A percentile compares a stretch with the other conserved stretches of the same genome.
Conservation (phyloP, 1,140 invertebrate genomes). For the Drosophila subobscura region DNA sequence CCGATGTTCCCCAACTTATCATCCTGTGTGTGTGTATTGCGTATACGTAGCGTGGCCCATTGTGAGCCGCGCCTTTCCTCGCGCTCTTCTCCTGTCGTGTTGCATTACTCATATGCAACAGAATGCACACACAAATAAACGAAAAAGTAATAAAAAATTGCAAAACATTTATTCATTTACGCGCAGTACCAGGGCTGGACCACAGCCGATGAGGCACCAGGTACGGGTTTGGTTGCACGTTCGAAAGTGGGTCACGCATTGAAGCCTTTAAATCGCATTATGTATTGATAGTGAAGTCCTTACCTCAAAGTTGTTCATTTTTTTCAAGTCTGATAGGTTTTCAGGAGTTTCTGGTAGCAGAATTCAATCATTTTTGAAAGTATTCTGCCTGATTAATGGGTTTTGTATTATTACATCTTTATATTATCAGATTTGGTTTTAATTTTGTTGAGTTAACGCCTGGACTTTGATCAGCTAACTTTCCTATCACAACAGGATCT, state of each 20-base stretch:
- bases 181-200: conserved; percentile 58
- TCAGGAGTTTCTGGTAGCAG: conserved; percentile 1
- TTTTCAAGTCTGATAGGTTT: neutral
- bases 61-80: conserved; percentile 66
- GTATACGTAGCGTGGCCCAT: conserved; percentile 76
- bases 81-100: conserved; percentile 46
- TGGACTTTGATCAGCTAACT: no score
- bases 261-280: conserved; percentile 47
- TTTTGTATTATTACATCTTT: no score
- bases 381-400: no score
- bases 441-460: no score
- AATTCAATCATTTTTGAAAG: neutral
- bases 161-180: conserved; percentile 75
- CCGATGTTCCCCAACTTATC: no score
- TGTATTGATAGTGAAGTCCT: conserved; percentile 38
- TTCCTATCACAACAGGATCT: no score
- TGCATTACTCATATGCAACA: conserved; percentile 73
- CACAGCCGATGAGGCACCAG: conserved; percentile 9
- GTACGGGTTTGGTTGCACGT: conserved; percentile 22
- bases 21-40: conserved; percentile 44
- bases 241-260: conserved; percentile 48
- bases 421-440: no score
- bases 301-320: conserved; percentile 23
- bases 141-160: conserved; percentile 66
- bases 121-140: conserved; percentile 28